These are phyloP conservation scores for Lottia gigantea DNA, from an alignment of 2,888 invertebrate genomes.

Conservation along the genomic window DNA sequence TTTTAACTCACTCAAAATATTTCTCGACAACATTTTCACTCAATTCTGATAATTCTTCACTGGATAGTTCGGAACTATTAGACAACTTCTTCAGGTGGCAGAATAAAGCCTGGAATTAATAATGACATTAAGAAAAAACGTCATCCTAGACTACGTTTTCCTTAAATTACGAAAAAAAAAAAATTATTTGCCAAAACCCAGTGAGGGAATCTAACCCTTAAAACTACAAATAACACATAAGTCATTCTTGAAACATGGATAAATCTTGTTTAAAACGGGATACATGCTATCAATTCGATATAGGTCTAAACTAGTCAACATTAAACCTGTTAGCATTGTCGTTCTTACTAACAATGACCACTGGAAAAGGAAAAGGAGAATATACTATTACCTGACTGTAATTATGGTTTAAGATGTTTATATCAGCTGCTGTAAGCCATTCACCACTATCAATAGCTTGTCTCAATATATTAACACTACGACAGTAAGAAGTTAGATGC, in stretches of 20 bases:
- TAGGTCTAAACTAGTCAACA: no score
- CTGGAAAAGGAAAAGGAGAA: no score
- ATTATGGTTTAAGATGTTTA: constrained; percentile 43
- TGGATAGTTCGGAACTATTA: constrained; percentile 18
- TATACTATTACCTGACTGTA: constrained; percentile 46
- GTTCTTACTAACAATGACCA: no score
- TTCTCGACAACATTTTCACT: constrained; percentile 34
- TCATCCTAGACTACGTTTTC: no score
- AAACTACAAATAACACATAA: no score
- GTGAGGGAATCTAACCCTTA: no score
- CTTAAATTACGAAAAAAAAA: no score
- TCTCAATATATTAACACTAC: constrained; percentile 41
- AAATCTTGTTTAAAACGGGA: no score
- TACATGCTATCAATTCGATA: no score
- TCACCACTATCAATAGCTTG: constrained; percentile 48
- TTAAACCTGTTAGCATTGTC: no score
- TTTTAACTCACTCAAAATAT: constrained; percentile 36
- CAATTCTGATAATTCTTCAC: constrained; percentile 26
- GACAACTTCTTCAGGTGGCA: constrained; percentile 36
- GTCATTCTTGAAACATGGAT: no score
- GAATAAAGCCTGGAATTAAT: constrained; percentile 33
- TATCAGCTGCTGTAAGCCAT: constrained; percentile 51
- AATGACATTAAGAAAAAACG: background rate
- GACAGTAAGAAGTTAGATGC: constrained; percentile 48
- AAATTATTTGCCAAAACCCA: no score